Percentiles rank a stretch among this genome's conserved stretches.
These are phyloP conservation scores for Dysmachus trigonus DNA, from an alignment of 2,888 invertebrate species.

Conservation along the genomic window DNA sequence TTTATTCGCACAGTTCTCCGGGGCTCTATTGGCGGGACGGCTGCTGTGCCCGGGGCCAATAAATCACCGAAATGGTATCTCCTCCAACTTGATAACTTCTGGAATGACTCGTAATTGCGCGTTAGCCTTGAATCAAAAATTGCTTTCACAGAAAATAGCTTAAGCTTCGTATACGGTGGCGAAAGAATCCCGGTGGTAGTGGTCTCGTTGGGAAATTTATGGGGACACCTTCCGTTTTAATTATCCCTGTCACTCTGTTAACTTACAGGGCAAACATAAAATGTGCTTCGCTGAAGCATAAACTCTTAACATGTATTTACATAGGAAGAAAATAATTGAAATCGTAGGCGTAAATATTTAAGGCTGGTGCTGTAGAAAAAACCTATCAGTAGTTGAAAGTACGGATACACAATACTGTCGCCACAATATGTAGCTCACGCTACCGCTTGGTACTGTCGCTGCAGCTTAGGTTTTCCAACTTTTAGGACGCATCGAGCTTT, in stretches of 20 bases:
- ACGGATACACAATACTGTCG: too few relatives aligned
- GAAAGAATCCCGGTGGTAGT: neutral
- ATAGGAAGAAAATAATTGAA: too few relatives aligned
- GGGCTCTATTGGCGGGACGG: neutral
- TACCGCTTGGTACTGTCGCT: too few relatives aligned
- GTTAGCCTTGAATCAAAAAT: neutral
- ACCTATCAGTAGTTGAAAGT: too few relatives aligned
- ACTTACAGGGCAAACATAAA: neutral
- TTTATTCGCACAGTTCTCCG: neutral
- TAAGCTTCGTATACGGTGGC: neutral
- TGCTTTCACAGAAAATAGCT: neutral
- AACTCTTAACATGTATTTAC: neutral
- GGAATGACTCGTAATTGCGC: neutral
- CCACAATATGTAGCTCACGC: too few relatives aligned
- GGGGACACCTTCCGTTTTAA: neutral
- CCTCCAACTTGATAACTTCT: neutral
- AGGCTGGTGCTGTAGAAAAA: too few relatives aligned
- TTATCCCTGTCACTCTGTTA: neutral
- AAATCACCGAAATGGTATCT: neutral
- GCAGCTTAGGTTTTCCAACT: too few relatives aligned
- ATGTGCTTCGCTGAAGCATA: too few relatives aligned
- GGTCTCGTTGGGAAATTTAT: neutral
- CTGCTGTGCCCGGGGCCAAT: neutral
- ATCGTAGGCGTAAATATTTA: too few relatives aligned
- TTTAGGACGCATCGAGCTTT: too few relatives aligned